A percentile compares a stretch with the other conserved stretches of the same genome.
Conservation (phyloP, 2,113 vertebrate species). For the Clinocottus analis region DNA sequence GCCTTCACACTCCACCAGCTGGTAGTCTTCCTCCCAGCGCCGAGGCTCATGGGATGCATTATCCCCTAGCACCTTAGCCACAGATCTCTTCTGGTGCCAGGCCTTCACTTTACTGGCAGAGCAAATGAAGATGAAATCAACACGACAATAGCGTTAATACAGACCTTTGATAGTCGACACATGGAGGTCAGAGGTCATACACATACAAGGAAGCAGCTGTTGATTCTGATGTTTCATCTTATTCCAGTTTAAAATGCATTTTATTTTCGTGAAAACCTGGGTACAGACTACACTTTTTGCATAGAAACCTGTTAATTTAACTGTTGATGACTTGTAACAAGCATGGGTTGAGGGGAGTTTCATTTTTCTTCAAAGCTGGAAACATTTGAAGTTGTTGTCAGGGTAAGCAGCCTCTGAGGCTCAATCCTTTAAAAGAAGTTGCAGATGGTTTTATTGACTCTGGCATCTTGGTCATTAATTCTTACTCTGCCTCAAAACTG, state of each 20-base stretch:
- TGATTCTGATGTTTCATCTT: background rate
- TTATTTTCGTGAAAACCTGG: background rate
- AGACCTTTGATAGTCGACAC: background rate
- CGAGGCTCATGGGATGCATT: slow-evolving; percentile 69
- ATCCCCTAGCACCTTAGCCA: slow-evolving; percentile 71
- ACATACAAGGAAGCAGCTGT: background rate
- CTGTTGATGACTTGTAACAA: background rate
- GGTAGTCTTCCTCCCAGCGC: slow-evolving; percentile 84
- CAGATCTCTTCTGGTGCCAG: slow-evolving; percentile 79
- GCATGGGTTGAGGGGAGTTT: background rate
- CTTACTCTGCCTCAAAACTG: background rate
- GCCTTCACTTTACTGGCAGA: slow-evolving; percentile 83
- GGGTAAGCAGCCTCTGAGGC: background rate
- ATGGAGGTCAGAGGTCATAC: background rate
- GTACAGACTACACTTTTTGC: background rate
- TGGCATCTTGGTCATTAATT: background rate
- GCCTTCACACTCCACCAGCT: slow-evolving; percentile 83
- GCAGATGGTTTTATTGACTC: background rate
- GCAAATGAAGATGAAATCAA: background rate
- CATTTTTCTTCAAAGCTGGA: slow-evolving; percentile 9
- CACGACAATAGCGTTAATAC: background rate
- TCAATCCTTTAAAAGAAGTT: background rate
- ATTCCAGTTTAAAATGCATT: background rate
- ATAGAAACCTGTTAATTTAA: background rate
- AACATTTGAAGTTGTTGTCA: background rate